Base-by-base conservation (phyloP, 2,888 invertebrate species). In the Hoplodrina ambigua region DNA sequence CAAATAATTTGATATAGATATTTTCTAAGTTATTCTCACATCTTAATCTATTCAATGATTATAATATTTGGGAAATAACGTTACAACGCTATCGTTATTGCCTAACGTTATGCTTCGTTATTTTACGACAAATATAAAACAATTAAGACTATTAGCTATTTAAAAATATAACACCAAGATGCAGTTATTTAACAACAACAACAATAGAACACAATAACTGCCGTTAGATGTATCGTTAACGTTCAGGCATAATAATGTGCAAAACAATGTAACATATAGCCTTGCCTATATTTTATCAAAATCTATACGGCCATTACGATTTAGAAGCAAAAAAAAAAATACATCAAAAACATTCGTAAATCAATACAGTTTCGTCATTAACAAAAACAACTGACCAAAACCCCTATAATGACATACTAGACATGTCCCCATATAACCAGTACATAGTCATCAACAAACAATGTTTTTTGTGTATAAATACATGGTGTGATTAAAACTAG, bases 401-500 rank as follows among this genome's bases (percentile, higher is more conserved):
- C 13, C 25, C 55, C 46, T 46, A 52, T 71, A 55, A 73, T 73
- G 33, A 69, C 37, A 55, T 44, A 44, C 55, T 56, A 72, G 33
- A 61, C 60, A 71, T 37, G 10, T 37, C 5, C 72, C 4, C 8
- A 1, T 37, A 37, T 8, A 57, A 20, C 73, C 17, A 53, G 33
- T 60, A 80, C 66, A 73, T 44, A 41, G 46, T 53, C 30, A 65
- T 64, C 66, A 75, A 58, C 57, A 73, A 61, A 53, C 19, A 44
- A 8, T 60, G 50, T 68, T 72, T 70, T 37, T 64, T 57, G 53
- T 69, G 57, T 65, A 52, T 59, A 60, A 46, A 50, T 72, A 77
- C 25, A 50, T 4, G 15, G 50, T 72, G 68, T 80, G 56, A 82
- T 83, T 83, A 83, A 82, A 83, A 82, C 65, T 55, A 61, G 84